Percentiles rank a stretch among this genome's conserved stretches.
Evolutionary conservation across 2,888 invertebrate genomes (phyloP).

Genomic region (Clunio marinus): DNA sequence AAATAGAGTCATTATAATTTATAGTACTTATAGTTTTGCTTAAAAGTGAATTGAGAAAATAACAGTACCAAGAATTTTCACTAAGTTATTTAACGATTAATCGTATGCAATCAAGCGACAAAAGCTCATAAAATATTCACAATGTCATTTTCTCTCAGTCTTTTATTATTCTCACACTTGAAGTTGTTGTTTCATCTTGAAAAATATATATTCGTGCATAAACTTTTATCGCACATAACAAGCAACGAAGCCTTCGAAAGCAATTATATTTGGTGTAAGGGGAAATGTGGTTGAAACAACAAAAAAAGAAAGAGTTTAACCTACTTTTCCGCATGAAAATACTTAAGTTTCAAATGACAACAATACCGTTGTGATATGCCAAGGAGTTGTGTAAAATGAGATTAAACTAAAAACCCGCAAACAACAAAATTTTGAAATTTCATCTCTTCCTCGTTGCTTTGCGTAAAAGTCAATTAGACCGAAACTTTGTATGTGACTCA

Average conservation of each 20-base stretch:
- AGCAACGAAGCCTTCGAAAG: not conserved
- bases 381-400: no score
- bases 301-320: constrained; percentile 16
- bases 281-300: not conserved
- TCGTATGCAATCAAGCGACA: not conserved
- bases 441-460: not conserved
- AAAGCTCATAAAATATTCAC: constrained; percentile 32
- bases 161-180: constrained; percentile 1
- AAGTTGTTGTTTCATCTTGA: not conserved
- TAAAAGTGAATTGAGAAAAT: no score
- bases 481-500: constrained; percentile 11
- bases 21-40: no score
- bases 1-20: no score
- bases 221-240: constrained; percentile 12
- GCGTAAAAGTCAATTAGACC: constrained; percentile 31
- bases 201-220: not conserved
- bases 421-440: not conserved
- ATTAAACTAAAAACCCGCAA: not conserved
- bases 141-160: constrained; percentile 20
- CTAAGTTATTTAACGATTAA: not conserved
- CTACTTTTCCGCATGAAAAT: constrained; percentile 22
- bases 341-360: not conserved
- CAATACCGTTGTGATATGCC: no score
- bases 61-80: not conserved
- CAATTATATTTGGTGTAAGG: constrained; percentile 3